These are phyloP conservation scores for Danio choprae DNA, from an alignment of 2,797 vertebrate species.

Conservation along the genomic window DNA sequence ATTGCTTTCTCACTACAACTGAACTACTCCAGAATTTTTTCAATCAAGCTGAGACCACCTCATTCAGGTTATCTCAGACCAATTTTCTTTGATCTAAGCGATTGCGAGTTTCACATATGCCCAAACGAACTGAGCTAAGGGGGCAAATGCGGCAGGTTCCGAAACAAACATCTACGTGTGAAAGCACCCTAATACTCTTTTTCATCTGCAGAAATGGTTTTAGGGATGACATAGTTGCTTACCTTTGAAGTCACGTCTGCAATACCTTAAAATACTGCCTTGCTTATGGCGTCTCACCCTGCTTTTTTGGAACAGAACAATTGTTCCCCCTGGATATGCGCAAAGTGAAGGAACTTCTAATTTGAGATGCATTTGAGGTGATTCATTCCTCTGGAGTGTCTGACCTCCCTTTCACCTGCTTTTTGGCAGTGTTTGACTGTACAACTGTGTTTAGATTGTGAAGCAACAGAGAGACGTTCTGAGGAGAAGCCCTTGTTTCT, in stretches of 20 bases:
- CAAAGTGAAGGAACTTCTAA: neutral
- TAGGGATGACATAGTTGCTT: neutral
- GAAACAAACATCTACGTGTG: too few relatives aligned
- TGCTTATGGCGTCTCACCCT: neutral
- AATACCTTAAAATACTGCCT: neutral
- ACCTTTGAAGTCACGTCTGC: neutral
- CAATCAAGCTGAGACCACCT: too few relatives aligned
- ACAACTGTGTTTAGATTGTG: neutral
- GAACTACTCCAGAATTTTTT: too few relatives aligned
- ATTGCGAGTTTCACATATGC: too few relatives aligned
- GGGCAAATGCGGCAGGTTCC: too few relatives aligned
- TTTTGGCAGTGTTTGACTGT: conserved; percentile 22
- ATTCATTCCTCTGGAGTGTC: conserved; percentile 14
- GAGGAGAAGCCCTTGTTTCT: neutral
- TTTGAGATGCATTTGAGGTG: neutral
- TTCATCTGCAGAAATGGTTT: too few relatives aligned
- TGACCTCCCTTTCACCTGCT: neutral
- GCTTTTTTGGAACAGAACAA: neutral
- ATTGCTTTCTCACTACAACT: too few relatives aligned
- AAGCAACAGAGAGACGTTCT: conserved; percentile 3
- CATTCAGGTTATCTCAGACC: too few relatives aligned
- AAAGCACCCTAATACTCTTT: too few relatives aligned
- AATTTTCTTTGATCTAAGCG: too few relatives aligned
- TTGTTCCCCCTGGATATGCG: neutral
- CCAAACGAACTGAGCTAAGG: too few relatives aligned